phyloP scores from a whole-genome alignment of 2,888 invertebrate genomes.

The Baronia brevicornis region DNA sequence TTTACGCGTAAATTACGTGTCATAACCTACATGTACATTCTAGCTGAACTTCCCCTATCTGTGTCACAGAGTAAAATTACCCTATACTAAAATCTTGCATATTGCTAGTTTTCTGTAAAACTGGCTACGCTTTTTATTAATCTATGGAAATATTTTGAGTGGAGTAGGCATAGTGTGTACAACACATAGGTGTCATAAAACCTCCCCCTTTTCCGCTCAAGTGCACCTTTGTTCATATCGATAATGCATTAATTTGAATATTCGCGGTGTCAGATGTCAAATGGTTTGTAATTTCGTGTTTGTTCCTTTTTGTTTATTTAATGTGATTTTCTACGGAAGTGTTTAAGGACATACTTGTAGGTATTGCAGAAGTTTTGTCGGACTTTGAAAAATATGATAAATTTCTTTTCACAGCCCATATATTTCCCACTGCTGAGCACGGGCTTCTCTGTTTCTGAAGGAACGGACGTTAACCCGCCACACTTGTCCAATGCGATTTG shows the following conservation, averaged over 20 bases:
- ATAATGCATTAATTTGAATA: constrained; percentile 76
- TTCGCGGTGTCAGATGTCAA: constrained; percentile 76
- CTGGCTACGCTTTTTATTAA: constrained; percentile 19
- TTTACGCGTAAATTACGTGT: constrained; percentile 74
- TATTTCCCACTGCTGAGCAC: too few relatives aligned
- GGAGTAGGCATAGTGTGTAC: constrained; percentile 30
- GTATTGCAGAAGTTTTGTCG: constrained; percentile 21
- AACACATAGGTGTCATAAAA: constrained; percentile 45
- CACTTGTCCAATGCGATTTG: too few relatives aligned
- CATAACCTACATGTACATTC: constrained; percentile 55
- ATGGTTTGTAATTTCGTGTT: constrained; percentile 70
- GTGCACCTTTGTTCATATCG: constrained; percentile 64
- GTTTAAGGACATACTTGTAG: constrained; percentile 28
- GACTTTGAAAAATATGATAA: constrained; percentile 17
- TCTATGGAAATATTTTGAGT: constrained; percentile 29
- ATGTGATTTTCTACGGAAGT: constrained; percentile 52
- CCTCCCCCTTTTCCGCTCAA: constrained; percentile 55
- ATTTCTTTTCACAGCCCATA: constrained; percentile 12
- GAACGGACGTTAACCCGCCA: too few relatives aligned
- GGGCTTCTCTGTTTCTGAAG: too few relatives aligned
- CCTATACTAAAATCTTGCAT: constrained; percentile 2
- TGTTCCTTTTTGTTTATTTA: constrained; percentile 46
- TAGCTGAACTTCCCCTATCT: constrained; percentile 27
- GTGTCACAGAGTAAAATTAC: constrained; percentile 31
- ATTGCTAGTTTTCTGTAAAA: constrained; percentile 2